Evolutionary conservation across 1,140 invertebrate species (phyloP), one percentile per base, ranked within the genome.

Genomic region (Pantala flavescens): DNA sequence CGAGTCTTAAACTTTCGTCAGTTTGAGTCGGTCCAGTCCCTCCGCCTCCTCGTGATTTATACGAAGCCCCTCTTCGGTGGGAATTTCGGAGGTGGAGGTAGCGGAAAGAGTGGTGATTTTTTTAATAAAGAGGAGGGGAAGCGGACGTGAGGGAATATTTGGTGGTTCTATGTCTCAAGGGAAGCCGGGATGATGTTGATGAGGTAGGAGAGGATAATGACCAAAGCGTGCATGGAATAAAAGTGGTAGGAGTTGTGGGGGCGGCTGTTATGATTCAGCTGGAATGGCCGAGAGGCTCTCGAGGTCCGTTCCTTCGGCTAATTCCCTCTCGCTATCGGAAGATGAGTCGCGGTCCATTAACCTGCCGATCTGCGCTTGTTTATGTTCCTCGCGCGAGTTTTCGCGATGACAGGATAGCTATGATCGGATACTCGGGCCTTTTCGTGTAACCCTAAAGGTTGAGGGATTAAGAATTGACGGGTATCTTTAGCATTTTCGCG

Each of bases 161-260:
- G 49, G 49, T 7, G 49, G 49, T 36, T 36, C 28, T 36, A 36
- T 36, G 49, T 21, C 49, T 63, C 49, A 63, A 63, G 49, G 49
- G 49, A 63, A 63, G 49, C 49, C 12, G 49, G 49, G 12, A 63
- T 14, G 49, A 63, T 63, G 49, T 63, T 63, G 49, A 63, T 63
- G 49, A 63, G 49, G 49, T 63, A 63, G 49, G 49, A 63, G 49
- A 63, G 49, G 49, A 63, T 63, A 63, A 63, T 63, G 49, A 63
- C 49, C 49, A 63, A 63, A 63, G 49, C 49, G 49, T 63, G 49
- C 49, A 63, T 63, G 49, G 49, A 21, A 63, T 63, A 63, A 63
- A 21, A 63, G 49, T 12, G 49, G 3, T 7, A 12, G 12, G 49
- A 21, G 28, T 36, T 36, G 28, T 36, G 28, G 28, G 28, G 28